Base-by-base conservation (phyloP, 2,797 vertebrate genomes). In the Enoplosus armatus region DNA sequence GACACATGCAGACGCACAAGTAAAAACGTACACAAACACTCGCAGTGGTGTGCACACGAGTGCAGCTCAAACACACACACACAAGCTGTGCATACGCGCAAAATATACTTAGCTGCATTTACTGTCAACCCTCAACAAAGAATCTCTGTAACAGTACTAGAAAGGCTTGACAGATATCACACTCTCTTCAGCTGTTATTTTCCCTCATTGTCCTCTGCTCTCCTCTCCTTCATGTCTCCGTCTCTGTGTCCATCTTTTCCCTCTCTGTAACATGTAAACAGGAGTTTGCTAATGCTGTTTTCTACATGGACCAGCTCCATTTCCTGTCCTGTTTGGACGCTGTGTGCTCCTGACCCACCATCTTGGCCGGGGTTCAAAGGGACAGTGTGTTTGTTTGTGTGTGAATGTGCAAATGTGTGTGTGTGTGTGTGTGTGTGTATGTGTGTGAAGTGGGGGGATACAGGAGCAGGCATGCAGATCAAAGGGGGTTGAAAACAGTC, bases 281-380 rank as follows among this genome's bases (percentile, higher is more conserved):
- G 29, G 61, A 84, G 53, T 80, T 81, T 68, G 69, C 24, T 69
- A 56, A 77, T 68, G 61, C 59, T 31, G 58, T 65, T 71, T 72
- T 76, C 65, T 8, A 31, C 69, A 62, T 47, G 55, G 79, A 83
- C 50, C 51, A 0, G 65, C 56, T 86, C 67, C 75, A 83, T 83
- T 85, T 87, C 78, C 71, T 73, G 84, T 76, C 72, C 72, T 77
- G 41, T 70, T 55, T 80, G 77, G 79, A 84, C 65, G 8, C 63
- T 41, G 64, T 77, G 72, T 69, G 78, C 67, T 74, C 48, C 69
- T 83, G 81, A 89, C 84, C 85, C 85, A 58, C 47, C 54, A 60
- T 85, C 53, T 89, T 92, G 91, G 92, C 82, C 14, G 0, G 24
- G 47, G 89, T 90, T 93, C 90, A 93, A 91, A 93, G 90, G 75